Conservation (phyloP, 2,888 invertebrate genomes). For the Trachelus iudaicus region DNA sequence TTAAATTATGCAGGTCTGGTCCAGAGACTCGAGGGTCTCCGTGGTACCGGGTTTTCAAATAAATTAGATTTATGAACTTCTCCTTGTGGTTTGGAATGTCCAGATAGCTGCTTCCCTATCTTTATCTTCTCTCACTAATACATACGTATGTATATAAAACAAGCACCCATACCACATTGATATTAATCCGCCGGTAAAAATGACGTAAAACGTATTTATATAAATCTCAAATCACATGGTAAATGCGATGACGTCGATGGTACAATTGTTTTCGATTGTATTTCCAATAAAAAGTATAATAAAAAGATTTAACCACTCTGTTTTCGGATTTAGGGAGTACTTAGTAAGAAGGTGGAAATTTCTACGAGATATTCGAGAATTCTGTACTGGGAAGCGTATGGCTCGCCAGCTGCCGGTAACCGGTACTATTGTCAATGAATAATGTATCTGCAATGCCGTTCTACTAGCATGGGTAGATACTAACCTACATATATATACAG, state of each 20-base stretch:
- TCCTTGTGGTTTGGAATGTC: not conserved
- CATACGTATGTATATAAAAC: not conserved
- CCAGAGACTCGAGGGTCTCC: constrained; percentile 16
- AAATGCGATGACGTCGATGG: not conserved
- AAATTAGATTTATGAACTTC: constrained; percentile 20
- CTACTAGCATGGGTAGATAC: not conserved
- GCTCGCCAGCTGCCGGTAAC: constrained; percentile 12
- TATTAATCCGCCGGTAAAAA: not conserved
- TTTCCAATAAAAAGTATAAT: too few relatives aligned
- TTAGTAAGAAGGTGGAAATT: not conserved
- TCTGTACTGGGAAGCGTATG: constrained; percentile 8
- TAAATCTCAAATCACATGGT: not conserved
- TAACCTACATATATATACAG: not conserved
- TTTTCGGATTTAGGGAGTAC: not conserved
- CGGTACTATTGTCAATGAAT: constrained; percentile 37
- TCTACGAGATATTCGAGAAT: constrained; percentile 10
- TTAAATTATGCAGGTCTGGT: constrained; percentile 46
- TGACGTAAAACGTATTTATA: not conserved
- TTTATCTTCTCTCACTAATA: not conserved
- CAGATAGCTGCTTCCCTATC: not conserved
- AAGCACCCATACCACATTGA: not conserved
- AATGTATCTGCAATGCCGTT: constrained; percentile 28
- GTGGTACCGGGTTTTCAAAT: constrained; percentile 20
- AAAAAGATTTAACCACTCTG: too few relatives aligned
- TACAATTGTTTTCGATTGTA: not conserved